These are phyloP conservation scores for Timema cristinae DNA, from an alignment of 2,888 invertebrate genomes.

Conservation along the genomic window DNA sequence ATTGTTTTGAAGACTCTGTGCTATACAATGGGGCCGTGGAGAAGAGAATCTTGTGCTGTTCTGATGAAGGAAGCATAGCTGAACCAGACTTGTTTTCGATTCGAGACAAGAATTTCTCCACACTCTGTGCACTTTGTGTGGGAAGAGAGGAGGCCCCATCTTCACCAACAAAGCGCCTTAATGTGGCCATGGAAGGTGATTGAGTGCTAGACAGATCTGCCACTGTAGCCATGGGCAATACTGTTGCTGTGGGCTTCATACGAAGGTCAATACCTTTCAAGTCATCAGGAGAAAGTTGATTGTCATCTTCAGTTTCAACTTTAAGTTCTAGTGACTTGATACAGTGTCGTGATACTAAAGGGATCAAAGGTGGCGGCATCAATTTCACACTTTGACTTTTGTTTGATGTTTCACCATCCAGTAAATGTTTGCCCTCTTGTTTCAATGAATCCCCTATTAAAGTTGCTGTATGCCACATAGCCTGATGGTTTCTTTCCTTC, in stretches of 20 bases:
- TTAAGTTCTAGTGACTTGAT: neutral
- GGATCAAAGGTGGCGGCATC: conserved; percentile 61
- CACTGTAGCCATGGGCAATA: conserved; percentile 32
- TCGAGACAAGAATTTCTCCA: conserved; percentile 54
- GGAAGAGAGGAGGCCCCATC: conserved; percentile 48
- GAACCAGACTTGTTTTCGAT: conserved; percentile 16
- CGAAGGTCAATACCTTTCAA: conserved; percentile 27
- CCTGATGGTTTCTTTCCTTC: neutral
- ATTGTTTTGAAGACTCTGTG: too few relatives aligned
- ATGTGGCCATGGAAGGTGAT: conserved; percentile 53
- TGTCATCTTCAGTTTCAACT: neutral
- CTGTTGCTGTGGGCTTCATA: conserved; percentile 21
- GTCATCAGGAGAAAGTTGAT: conserved; percentile 20
- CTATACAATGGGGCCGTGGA: too few relatives aligned
- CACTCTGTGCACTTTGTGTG: conserved; percentile 55
- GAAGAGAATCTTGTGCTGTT: too few relatives aligned
- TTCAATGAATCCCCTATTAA: neutral
- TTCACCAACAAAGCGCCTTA: conserved; percentile 49
- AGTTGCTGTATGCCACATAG: conserved; percentile 19
- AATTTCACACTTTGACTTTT: conserved; percentile 45
- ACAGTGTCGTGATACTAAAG: conserved; percentile 46
- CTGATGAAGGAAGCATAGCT: too few relatives aligned
- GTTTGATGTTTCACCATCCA: neutral
- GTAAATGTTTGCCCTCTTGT: neutral
- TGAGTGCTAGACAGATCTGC: conserved; percentile 48